Conservation (phyloP, 2,113 vertebrate species). For the Corynorhinus townsendii region DNA sequence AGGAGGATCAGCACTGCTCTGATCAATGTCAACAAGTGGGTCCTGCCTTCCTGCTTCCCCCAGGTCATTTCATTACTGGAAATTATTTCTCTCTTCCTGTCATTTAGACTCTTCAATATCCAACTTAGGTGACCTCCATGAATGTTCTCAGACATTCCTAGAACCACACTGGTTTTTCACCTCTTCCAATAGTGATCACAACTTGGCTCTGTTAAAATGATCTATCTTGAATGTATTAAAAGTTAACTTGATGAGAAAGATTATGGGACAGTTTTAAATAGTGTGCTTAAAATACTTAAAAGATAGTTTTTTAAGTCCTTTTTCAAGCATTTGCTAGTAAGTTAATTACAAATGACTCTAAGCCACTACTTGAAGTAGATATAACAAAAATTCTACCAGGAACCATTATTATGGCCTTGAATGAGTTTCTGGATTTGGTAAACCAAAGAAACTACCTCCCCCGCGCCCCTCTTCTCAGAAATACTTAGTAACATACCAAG, state of each 20-base stretch:
- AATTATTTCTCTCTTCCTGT: neutral
- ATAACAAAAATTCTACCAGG: neutral
- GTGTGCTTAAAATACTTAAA: neutral
- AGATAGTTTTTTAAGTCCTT: neutral
- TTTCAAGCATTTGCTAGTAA: neutral
- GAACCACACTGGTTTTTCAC: neutral
- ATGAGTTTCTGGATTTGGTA: neutral
- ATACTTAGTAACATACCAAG: neutral
- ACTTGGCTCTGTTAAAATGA: slow-evolving; percentile 24
- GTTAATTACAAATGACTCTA: neutral
- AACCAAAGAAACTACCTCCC: neutral
- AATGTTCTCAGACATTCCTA: neutral
- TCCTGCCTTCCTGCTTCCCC: neutral
- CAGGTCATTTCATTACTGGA: neutral
- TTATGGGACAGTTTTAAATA: neutral
- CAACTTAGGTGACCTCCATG: neutral
- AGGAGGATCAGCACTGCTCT: neutral
- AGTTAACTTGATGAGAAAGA: neutral
- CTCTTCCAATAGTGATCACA: neutral
- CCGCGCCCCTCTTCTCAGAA: neutral
- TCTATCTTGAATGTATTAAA: neutral
- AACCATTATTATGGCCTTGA: neutral
- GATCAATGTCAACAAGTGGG: neutral
- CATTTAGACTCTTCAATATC: neutral
- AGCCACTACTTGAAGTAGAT: neutral